A percentile compares a stretch with the other conserved stretches of the same genome.
Evolutionary conservation across 2,113 vertebrate genomes (phyloP).

Genomic region (Pipra filicauda): DNA sequence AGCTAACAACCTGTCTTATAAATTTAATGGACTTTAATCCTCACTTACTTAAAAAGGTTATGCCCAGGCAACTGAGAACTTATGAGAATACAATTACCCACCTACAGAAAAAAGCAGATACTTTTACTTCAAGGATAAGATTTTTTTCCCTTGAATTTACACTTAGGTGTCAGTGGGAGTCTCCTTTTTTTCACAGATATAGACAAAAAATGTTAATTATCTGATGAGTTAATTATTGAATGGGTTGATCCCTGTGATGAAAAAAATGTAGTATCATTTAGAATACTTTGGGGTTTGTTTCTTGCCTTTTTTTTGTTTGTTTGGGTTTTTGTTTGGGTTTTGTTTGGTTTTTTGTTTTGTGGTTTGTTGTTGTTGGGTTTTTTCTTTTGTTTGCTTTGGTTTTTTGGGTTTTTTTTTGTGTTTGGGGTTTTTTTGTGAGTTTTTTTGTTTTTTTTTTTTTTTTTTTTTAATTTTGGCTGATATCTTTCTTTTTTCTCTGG

Average conservation of each 20-base stretch:
- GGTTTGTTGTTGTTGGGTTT: too few relatives aligned
- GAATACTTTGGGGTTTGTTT: not conserved
- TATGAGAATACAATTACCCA: not conserved
- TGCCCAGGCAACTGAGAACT: not conserved
- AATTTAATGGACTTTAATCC: not conserved
- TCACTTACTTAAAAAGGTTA: not conserved
- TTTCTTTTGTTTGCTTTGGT: not conserved
- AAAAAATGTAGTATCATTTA: not conserved
- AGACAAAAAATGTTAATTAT: not conserved
- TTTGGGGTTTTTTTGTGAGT: not conserved
- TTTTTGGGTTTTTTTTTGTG: not conserved
- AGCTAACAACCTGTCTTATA: not conserved
- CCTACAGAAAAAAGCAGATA: not conserved
- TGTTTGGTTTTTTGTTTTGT: not conserved
- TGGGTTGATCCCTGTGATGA: not conserved
- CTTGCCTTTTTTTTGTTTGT: too few relatives aligned
- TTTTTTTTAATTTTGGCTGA: not conserved
- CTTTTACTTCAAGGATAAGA: not conserved
- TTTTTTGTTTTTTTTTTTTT: not conserved
- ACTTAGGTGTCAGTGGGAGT: fast-evolving
- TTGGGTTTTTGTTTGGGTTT: too few relatives aligned
- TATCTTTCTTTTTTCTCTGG: not conserved
- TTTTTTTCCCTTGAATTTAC: not conserved
- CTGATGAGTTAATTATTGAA: not conserved
- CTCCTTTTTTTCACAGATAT: not conserved